Base-by-base conservation (phyloP, 2,113 vertebrate genomes). In the Micronycteris hirsuta region DNA sequence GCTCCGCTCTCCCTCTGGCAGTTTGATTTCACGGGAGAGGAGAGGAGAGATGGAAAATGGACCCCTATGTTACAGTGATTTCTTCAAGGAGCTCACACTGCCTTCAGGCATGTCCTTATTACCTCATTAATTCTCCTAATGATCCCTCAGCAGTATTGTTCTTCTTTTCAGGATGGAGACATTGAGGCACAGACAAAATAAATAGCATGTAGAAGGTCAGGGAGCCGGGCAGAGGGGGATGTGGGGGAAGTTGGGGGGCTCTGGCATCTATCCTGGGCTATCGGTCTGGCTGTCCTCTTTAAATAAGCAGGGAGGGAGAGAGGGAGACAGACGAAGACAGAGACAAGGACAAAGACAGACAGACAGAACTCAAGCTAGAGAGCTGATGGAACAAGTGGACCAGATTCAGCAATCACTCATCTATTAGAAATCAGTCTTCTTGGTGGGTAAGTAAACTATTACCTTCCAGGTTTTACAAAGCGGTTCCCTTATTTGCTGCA, bases 101-200 rank as follows among this genome's bases (percentile, higher is more conserved):
- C 86, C 93, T 45, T 81, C 86, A 81, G 89, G 73, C 86, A 63
- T 47, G 56, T 67, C 63, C 89, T 93, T 91, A 45, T 76, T 73
- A 68, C 86, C 87, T 78, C 78, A 86, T 89, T 67, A 47, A 76
- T 96, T 78, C 96, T 76, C 16, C 8, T 26, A 61, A n/a, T 65
- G 61, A n/a, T 38, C 88, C 77, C 93, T 61, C 8, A 0, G 78
- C 82, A 65, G 82, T 17, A 22, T 52, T 45, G 17, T 89, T 83
- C 70, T 86, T 89, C 56, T 74, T 74, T 86, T 70, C 10, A 1
- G 63, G 15, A 36, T 68, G 67, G 96, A 93, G 96, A 95, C 85
- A 89, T 76, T 84, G 91, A 96, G 96, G 96, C 93, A 95, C 63
- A 77, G 86, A 56, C 43, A 43, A 61, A 91, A 68, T 45, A 43